Evolutionary conservation across 2,113 vertebrate genomes (phyloP).

Genomic region (Centrocercus urophasianus): DNA sequence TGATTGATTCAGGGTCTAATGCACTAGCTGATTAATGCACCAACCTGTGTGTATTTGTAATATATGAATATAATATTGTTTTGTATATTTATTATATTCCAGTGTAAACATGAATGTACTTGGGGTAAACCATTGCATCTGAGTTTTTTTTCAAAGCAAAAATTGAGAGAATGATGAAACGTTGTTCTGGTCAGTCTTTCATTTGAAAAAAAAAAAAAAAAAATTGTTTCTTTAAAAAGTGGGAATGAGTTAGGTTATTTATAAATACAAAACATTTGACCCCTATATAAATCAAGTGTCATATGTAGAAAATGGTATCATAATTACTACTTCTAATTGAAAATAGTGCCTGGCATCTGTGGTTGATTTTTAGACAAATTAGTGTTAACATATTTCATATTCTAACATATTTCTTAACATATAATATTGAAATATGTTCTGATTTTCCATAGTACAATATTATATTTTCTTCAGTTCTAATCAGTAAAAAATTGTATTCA

Average conservation of each 20-base stretch:
- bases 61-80: not conserved
- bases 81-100: conserved; percentile 30
- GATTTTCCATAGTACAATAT: not conserved
- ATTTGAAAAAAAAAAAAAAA: not conserved
- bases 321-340: not conserved
- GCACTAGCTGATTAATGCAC: conserved; percentile 18
- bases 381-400: not conserved
- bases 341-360: not conserved
- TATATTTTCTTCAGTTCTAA: not conserved
- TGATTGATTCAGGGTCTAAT: conserved; percentile 44
- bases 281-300: not conserved
- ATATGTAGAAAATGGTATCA: not conserved
- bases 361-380: not conserved
- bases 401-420: not conserved
- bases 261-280: not conserved
- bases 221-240: not conserved
- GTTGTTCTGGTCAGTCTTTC: not conserved
- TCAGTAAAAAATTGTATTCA: not conserved
- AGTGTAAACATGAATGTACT: conserved; percentile 10
- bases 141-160: not conserved
- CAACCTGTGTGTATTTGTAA: conserved; percentile 20
- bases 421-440: not conserved
- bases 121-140: not conserved
- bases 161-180: not conserved
- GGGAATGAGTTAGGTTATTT: not conserved